These are phyloP conservation scores for Tenrec ecaudatus DNA, from an alignment of 2,113 vertebrate genomes.

Conservation along the genomic window DNA sequence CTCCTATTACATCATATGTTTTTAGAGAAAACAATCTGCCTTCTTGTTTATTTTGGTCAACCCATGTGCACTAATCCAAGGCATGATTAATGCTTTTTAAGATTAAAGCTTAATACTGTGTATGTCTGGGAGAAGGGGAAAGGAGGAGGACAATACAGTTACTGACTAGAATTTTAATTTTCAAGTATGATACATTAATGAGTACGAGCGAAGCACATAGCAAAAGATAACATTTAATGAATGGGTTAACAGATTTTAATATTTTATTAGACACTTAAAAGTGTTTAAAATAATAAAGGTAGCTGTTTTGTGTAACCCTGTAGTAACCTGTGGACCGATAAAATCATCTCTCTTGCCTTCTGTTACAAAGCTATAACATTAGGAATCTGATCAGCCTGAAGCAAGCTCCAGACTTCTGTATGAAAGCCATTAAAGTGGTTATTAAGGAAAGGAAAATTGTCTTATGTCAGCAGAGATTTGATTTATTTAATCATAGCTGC, in stretches of 20 bases:
- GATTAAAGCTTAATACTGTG: background rate
- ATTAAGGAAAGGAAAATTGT: conserved; percentile 38
- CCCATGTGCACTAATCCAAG: background rate
- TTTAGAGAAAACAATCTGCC: background rate
- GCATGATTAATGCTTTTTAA: conserved; percentile 13
- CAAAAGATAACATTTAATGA: conserved; percentile 20
- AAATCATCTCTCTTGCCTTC: conserved; percentile 31
- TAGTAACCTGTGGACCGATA: background rate
- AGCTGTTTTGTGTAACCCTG: background rate
- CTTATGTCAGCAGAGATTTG: conserved; percentile 22
- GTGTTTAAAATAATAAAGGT: background rate
- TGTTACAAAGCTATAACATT: background rate
- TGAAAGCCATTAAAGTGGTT: conserved; percentile 38
- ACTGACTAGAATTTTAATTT: conserved; percentile 35
- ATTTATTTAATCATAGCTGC: conserved; percentile 46
- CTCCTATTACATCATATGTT: conserved; percentile 27
- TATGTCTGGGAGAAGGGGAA: background rate
- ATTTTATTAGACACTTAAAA: background rate
- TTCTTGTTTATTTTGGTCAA: conserved; percentile 43
- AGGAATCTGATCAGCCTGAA: conserved; percentile 35
- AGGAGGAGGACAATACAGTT: background rate
- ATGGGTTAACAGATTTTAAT: background rate
- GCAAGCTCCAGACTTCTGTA: conserved; percentile 4
- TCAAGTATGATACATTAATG: background rate
- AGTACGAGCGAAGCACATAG: background rate